phyloP scores from a whole-genome alignment of 2,113 vertebrate species.

The Nycticebus coucang region DNA sequence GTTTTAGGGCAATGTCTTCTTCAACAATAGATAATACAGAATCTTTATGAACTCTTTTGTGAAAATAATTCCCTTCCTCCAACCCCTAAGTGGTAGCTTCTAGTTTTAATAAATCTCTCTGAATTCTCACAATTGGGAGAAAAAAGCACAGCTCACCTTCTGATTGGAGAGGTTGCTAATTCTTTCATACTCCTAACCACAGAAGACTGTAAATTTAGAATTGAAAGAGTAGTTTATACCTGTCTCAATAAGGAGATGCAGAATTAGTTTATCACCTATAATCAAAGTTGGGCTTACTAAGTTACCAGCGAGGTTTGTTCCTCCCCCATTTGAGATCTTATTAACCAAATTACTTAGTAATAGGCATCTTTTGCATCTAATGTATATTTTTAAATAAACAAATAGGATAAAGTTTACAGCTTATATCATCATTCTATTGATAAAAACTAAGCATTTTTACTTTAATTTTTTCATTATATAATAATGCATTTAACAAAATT shows the following conservation, averaged over 20 bases:
- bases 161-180: not conserved
- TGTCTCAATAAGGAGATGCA: not conserved
- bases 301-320: not conserved
- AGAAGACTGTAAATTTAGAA: not conserved
- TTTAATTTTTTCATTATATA: constrained; percentile 11
- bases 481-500: not conserved
- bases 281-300: not conserved
- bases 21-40: constrained; percentile 1
- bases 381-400: constrained; percentile 45
- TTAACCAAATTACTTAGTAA: constrained; percentile 7
- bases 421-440: not conserved
- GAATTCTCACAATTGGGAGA: constrained; percentile 4
- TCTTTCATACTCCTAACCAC: not conserved
- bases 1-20: not conserved
- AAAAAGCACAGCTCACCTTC: not conserved
- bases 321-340: not conserved
- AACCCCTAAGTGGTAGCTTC: not conserved
- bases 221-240: not conserved
- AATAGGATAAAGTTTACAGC: not conserved
- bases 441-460: not conserved
- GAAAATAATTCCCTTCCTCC: constrained; percentile 23
- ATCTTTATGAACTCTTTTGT: constrained; percentile 20
- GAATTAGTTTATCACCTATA: not conserved
- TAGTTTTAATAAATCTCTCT: not conserved
- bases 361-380: not conserved